phyloP scores from a whole-genome alignment of 2,797 vertebrate species.

The Danio kyathit region DNA sequence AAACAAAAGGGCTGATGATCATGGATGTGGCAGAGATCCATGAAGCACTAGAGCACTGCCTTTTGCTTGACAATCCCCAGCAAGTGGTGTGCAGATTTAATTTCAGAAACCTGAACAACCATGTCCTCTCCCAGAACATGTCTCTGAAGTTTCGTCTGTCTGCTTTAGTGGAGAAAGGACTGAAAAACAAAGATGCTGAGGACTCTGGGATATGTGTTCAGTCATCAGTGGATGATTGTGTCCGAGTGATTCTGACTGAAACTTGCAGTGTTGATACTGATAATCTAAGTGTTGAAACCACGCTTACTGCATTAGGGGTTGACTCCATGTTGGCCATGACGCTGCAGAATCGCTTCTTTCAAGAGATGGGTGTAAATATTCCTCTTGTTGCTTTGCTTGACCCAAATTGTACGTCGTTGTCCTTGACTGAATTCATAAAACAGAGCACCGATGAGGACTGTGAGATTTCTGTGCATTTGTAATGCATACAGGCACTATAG shows the following conservation, averaged over 20 bases:
- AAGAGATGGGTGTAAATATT: conserved; percentile 81
- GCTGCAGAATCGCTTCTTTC: conserved; percentile 85
- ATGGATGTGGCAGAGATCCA: conserved; percentile 82
- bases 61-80: conserved; percentile 80
- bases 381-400: conserved; percentile 84
- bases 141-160: conserved; percentile 77
- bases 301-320: conserved; percentile 79
- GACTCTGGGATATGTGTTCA: conserved; percentile 50
- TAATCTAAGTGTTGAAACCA: conserved; percentile 75
- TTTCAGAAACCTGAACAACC: conserved; percentile 72
- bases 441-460: conserved; percentile 24
- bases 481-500: not conserved
- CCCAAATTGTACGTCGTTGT: conserved; percentile 73
- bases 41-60: conserved; percentile 77
- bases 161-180: conserved; percentile 70
- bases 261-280: conserved; percentile 68
- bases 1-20: conserved; percentile 81
- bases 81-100: conserved; percentile 85
- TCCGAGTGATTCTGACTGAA: conserved; percentile 78
- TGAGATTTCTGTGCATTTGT: conserved; percentile 27
- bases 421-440: conserved; percentile 46
- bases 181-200: conserved; percentile 40
- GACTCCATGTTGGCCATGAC: conserved; percentile 91
- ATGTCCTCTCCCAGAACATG: conserved; percentile 75
- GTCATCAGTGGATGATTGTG: conserved; percentile 69